Percentiles rank a stretch among this genome's conserved stretches.
Evolutionary conservation across 64 coral and sea anemone genomes (phyloP).

Genomic region (Pachyseris speciosa): DNA sequence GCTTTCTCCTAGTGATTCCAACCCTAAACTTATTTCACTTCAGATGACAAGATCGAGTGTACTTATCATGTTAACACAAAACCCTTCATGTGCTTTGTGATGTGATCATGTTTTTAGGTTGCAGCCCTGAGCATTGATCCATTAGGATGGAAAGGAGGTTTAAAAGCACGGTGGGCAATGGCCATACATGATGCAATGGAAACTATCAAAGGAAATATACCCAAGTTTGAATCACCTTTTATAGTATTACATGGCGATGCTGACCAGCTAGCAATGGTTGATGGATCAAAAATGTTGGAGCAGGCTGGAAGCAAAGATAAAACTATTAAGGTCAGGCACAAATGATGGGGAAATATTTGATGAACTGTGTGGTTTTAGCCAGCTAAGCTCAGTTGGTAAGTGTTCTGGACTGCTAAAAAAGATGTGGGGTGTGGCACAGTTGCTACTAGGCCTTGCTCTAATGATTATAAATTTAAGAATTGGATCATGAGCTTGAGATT

Average conservation of each 20-base stretch:
- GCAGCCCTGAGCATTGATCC: constrained; percentile 38
- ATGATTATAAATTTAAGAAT: too few species aligned
- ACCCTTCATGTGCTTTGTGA: too few species aligned
- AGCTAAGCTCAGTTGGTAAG: too few species aligned
- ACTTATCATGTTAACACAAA: too few species aligned
- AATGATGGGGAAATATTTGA: neutral
- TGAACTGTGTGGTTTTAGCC: too few species aligned
- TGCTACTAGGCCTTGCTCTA: too few species aligned
- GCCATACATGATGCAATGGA: constrained; percentile 32
- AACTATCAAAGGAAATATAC: constrained; percentile 13
- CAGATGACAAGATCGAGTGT: too few species aligned
- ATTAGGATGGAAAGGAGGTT: constrained; percentile 58
- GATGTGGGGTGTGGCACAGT: too few species aligned
- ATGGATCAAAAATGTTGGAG: constrained; percentile 52
- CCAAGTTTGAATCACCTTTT: constrained; percentile 70
- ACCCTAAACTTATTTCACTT: too few species aligned
- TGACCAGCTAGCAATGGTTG: constrained; percentile 45
- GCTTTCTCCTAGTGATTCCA: too few species aligned
- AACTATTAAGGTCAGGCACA: constrained; percentile 83
- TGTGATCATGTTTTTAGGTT: constrained; percentile 18
- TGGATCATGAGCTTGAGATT: too few species aligned
- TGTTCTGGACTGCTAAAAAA: too few species aligned
- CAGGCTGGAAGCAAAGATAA: constrained; percentile 74
- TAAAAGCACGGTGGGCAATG: constrained; percentile 64
- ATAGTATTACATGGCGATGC: constrained; percentile 68